phyloP scores from a whole-genome alignment of 2,113 vertebrate species.

The Manacus vitellinus region DNA sequence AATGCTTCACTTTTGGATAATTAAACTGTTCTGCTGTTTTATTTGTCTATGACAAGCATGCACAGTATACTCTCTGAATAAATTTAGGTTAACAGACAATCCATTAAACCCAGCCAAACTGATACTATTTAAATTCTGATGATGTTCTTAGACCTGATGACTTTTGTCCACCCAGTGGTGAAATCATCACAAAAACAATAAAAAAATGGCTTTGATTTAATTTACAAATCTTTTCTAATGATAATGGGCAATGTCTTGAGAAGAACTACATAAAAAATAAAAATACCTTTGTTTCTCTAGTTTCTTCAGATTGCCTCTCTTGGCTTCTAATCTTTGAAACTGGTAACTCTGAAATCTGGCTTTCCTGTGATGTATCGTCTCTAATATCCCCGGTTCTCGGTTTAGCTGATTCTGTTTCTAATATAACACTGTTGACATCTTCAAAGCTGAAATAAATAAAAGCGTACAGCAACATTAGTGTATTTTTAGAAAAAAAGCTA shows the following conservation, averaged over 20 bases:
- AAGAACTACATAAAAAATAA: neutral
- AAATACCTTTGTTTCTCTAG: constrained; percentile 13
- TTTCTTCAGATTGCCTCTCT: neutral
- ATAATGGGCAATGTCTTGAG: neutral
- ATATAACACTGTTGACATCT: neutral
- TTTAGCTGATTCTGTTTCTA: neutral
- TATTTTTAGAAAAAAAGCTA: neutral
- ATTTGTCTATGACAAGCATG: neutral
- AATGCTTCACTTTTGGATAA: neutral
- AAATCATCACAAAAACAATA: neutral
- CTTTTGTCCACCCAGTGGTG: neutral
- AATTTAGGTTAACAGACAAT: neutral
- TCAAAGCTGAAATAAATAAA: constrained; percentile 48
- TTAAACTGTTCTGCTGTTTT: neutral
- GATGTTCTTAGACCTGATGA: neutral
- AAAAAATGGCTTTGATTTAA: neutral
- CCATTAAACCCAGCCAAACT: neutral
- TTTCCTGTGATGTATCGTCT: neutral
- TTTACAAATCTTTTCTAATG: neutral
- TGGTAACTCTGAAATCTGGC: neutral
- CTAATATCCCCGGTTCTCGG: neutral
- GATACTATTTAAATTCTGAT: neutral
- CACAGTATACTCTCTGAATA: neutral
- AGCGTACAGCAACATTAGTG: neutral
- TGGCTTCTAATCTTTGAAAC: neutral